A percentile compares a stretch with the other conserved stretches of the same genome.
Conservation (phyloP, 2,113 vertebrate genomes). For the Sisor rabdophorus region DNA sequence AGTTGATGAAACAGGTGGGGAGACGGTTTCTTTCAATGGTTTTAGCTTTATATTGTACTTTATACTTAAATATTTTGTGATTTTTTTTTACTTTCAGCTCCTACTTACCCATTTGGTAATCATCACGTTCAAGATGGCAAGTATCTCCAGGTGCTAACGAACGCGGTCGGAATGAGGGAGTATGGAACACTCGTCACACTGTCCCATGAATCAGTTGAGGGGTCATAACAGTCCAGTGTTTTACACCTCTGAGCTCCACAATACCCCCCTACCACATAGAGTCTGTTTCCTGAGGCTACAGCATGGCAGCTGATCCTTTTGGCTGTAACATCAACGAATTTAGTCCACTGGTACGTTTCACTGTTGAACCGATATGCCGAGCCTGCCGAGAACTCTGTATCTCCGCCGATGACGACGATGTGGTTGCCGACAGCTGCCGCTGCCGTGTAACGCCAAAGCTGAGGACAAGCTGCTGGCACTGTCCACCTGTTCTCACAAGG, state of each 20-base stretch:
- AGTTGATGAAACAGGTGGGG: no score
- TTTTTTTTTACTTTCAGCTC: neutral
- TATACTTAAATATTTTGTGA: no score
- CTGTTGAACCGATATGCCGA: slow-evolving; percentile 80
- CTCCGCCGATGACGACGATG: slow-evolving; percentile 76
- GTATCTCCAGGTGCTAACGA: slow-evolving; percentile 84
- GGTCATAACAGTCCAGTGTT: slow-evolving; percentile 81
- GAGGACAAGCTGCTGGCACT: slow-evolving; percentile 72
- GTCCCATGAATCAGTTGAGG: slow-evolving; percentile 77
- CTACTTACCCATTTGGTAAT: slow-evolving; percentile 62
- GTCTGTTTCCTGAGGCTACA: slow-evolving; percentile 76
- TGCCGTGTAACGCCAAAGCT: slow-evolving; percentile 80
- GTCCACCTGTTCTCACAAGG: slow-evolving; percentile 77
- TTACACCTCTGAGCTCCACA: slow-evolving; percentile 79
- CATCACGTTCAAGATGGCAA: slow-evolving; percentile 67
- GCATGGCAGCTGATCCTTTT: slow-evolving; percentile 80
- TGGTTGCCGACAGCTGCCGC: slow-evolving; percentile 76
- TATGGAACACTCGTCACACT: slow-evolving; percentile 80
- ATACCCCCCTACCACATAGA: slow-evolving; percentile 80
- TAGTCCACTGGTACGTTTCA: slow-evolving; percentile 81
- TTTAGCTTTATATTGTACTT: neutral
- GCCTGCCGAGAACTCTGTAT: slow-evolving; percentile 80
- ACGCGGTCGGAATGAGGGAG: slow-evolving; percentile 80
- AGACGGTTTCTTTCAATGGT: neutral
- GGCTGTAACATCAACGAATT: slow-evolving; percentile 76